phyloP scores from a whole-genome alignment of 2,113 vertebrate genomes.

The Oceanodroma tethys region DNA sequence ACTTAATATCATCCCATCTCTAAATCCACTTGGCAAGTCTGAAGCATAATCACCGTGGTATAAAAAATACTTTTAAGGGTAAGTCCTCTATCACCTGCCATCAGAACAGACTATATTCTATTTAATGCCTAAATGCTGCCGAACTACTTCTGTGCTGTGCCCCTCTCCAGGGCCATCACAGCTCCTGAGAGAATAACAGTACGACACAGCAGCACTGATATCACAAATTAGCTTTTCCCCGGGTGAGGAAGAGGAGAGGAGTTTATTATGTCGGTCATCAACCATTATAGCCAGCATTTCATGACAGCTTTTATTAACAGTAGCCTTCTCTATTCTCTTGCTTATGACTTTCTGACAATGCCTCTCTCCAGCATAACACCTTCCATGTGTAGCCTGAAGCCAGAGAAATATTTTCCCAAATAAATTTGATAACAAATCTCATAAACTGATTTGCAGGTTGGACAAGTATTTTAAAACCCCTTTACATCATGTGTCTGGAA shows the following conservation, averaged over 20 bases:
- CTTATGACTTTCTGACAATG: neutral
- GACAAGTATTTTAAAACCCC: neutral
- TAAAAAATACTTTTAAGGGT: neutral
- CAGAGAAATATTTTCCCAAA: conserved; percentile 7
- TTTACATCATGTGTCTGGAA: neutral
- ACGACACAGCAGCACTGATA: neutral
- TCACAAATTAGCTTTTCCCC: neutral
- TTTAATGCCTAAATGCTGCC: neutral
- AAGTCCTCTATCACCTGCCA: neutral
- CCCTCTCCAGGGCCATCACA: neutral
- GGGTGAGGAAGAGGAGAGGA: neutral
- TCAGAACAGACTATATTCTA: neutral
- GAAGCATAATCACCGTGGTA: neutral
- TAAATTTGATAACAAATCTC: neutral
- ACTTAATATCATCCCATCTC: neutral
- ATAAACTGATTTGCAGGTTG: neutral
- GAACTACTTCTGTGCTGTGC: neutral
- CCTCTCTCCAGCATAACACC: neutral
- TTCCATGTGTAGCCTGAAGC: neutral
- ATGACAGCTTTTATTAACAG: conserved; percentile 20
- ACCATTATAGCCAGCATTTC: neutral
- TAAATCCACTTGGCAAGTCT: neutral
- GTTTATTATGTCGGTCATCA: neutral
- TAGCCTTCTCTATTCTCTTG: neutral
- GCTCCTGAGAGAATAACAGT: neutral